Base-by-base conservation (phyloP, 2,797 vertebrate species). In the Helarctos malayanus region DNA sequence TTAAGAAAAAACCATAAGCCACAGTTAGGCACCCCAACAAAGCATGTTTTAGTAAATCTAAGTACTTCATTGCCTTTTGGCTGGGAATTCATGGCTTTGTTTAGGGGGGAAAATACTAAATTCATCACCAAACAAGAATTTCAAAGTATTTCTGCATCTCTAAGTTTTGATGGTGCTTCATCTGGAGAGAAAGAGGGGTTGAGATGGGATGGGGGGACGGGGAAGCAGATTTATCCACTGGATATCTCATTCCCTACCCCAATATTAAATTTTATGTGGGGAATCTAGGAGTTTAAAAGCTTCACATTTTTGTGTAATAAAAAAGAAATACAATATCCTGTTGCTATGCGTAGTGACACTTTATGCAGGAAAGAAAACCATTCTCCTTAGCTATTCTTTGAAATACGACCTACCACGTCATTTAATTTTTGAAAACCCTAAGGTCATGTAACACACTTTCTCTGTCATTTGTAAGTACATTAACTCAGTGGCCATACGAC, bases 381-480 rank as follows among this genome's bases (percentile, higher is more conserved):
- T 92, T 98, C 98, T 98, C 97, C 98, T 98, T 94, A 98, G 98
- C 98, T 98, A 97, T 98, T 99, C 98, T 99, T 99, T 99, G 98
- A 99, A 99, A 99, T 98, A 99, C 41, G 97, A 99, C 98, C 98
- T 98, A 98, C 98, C 99, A 99, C 98, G 98, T 99, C 99, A 99
- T 98, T 98, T 99, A 99, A 99, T 99, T 99, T 99, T 99, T 98
- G 98, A 99, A 99, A 99, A 99, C 99, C 99, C 99, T 99, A 98
- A 99, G 99, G 99, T 99, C 99, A 98, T 99, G 99, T 99, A 99
- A 99, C 99, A 99, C 98, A 99, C 99, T 99, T 99, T 99, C 99
- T 98, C 99, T 99, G 99, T 99, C 99, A 99, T 99, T 99, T 99
- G 99, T 99, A 99, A 99, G 99, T 99, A 99, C 99, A 99, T 99